These are phyloP conservation scores for Eupithecia tripunctaria DNA, from an alignment of 2,888 invertebrate species.

Conservation along the genomic window DNA sequence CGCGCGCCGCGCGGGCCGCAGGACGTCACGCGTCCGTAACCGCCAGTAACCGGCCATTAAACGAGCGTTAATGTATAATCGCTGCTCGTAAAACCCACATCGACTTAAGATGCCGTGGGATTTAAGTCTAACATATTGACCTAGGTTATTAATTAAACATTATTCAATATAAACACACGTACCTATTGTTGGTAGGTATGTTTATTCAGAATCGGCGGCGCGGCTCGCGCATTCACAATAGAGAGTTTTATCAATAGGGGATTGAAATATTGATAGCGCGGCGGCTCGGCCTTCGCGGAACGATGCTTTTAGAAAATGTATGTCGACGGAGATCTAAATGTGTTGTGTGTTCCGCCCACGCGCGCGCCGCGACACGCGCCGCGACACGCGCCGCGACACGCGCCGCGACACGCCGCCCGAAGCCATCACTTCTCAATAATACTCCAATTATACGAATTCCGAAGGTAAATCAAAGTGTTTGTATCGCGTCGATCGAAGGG, in stretches of 20 bases:
- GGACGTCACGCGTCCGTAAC: neutral
- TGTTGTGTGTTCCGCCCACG: slow-evolving; percentile 19
- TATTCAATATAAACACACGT: slow-evolving; percentile 8
- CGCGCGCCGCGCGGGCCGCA: neutral
- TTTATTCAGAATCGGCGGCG: neutral
- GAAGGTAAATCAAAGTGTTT: too few relatives aligned
- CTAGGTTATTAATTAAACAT: slow-evolving; percentile 19
- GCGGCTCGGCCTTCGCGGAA: slow-evolving; percentile 20
- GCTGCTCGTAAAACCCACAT: slow-evolving; percentile 2
- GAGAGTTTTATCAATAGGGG: slow-evolving; percentile 14
- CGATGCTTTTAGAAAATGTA: slow-evolving; percentile 22
- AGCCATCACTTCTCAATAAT: too few relatives aligned
- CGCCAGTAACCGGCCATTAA: neutral
- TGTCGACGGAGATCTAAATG: slow-evolving; percentile 21
- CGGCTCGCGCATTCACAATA: slow-evolving; percentile 1
- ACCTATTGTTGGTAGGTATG: neutral
- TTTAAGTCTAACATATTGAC: too few relatives aligned
- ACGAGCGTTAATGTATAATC: neutral
- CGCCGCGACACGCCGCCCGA: too few relatives aligned
- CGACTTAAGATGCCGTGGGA: neutral
- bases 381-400: too few relatives aligned
- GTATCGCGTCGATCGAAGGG: too few relatives aligned
- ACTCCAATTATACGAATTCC: too few relatives aligned
- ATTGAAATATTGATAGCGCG: slow-evolving; percentile 8
- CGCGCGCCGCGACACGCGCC: slow-evolving; percentile 10